Conservation (phyloP, 2,113 vertebrate genomes). For the Rafetus swinhoei region DNA sequence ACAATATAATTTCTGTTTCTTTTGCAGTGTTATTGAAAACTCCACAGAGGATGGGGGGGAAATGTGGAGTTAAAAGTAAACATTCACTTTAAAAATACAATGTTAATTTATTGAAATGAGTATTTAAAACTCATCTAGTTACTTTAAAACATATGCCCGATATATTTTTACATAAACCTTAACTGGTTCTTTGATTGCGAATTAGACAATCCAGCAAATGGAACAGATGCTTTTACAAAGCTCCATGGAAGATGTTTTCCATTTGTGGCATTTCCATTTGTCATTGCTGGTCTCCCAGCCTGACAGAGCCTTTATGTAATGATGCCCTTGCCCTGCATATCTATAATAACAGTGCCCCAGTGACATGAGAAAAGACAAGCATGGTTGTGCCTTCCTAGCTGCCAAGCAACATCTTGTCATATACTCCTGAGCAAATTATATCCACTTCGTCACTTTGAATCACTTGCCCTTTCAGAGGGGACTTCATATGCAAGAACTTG, state of each 20-base stretch:
- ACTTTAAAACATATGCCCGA: neutral
- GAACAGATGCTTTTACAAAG: neutral
- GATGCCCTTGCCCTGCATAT: fast-evolving
- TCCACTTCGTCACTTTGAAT: constrained; percentile 15
- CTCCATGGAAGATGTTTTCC: neutral
- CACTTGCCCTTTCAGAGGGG: neutral
- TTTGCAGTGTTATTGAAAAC: neutral
- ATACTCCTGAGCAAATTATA: neutral
- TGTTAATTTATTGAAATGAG: neutral
- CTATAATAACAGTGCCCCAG: neutral
- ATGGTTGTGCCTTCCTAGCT: neutral
- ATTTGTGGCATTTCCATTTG: neutral
- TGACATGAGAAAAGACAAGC: neutral
- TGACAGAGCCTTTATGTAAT: neutral
- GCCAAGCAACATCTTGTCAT: neutral
- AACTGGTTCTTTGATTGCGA: neutral
- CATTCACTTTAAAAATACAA: neutral
- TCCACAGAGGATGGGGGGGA: neutral
- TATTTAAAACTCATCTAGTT: neutral
- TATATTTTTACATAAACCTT: neutral
- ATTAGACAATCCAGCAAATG: neutral
- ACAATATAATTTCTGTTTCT: neutral
- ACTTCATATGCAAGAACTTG: neutral
- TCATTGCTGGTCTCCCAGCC: neutral
- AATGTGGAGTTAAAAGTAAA: neutral